Base-by-base conservation (phyloP, 2,888 invertebrate species). In the Octonoba sinensis region DNA sequence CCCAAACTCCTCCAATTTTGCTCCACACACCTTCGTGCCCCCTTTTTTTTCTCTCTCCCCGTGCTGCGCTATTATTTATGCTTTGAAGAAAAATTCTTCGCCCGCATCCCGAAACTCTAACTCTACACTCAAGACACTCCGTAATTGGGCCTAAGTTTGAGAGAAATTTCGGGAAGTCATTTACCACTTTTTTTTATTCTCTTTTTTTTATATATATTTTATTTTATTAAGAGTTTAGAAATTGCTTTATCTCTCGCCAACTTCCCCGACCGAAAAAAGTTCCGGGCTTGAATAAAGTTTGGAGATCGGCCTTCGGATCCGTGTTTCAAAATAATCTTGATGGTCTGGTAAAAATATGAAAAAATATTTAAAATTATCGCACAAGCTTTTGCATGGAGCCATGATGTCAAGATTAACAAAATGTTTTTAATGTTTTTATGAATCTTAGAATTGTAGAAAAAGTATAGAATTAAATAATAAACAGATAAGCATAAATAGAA, bases 141-240 rank as follows among this genome's bases (percentile, higher is more conserved):
- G 79, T 81, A 81, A 81, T 81, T 81, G 79, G 73, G 51, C 60
- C 60, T 54, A 81, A 81, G 79, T 81, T 81, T 79, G 66, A 57
- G 66, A 57, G 64, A 62, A 71, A 72, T 66, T 78, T 70, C 59
- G 56, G 59, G 70, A 64, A 27, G 18, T 44, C 46, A 44, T 36
- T 27, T 64, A n/a, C 18, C 62, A 18, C 18, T 64, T 64, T 36
- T 36, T 54, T 36, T 24, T 49, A 27, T 67, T 27, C 49, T 22
- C 15, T 54, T 47, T 75, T 69, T 46, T 47, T 70, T 69, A 18
- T 22, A n/a, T 69, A 22, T 76, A 51, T 20, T 46, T 60, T 66
- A 79, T 60, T 81, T 81, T 81, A 81, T 73, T 81, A 81, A 81
- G 73, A 60, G 72, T 81, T 81, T 72, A 69, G 67, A 81, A 81